Base-by-base conservation (phyloP, 2,888 invertebrate genomes). In the Tetanocera ferruginea region DNA sequence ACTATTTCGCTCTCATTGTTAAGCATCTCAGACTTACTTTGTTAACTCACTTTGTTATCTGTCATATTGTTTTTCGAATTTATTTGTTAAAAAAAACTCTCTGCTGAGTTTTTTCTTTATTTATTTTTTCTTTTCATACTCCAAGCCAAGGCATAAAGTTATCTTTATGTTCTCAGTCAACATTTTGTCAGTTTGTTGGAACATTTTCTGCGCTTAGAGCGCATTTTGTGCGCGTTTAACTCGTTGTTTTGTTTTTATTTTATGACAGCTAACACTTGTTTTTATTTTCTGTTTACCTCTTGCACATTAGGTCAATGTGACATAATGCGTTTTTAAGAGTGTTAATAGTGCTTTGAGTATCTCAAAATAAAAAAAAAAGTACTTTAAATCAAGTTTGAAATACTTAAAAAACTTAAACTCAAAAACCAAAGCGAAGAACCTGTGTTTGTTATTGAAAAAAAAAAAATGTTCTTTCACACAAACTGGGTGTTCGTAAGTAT, bases 401-500 rank as follows among this genome's bases (percentile, higher is more conserved):
- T 5, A 51, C 9, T 23, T 25, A 49, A 43, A 19, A 17, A 43
- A 49, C 14, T 25, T 23, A 17, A 17, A 34, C 11, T 25, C 4
- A 17, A 49, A 69, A 51, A 69, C 57, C 57, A 28, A 69, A 51
- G 19, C 14, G n/a, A n/a, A 64, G 31, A 31, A 19, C 14, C 19
- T 8, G 19, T 8, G 2, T 6, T 9, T n/a, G n/a, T n/a, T n/a
- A n/a, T n/a, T n/a, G n/a, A n/a, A n/a, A n/a, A n/a, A 28, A 69
- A 49, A 51, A 76, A 64, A 76, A 88, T 88, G 88, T 88, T 81
- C 79, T 88, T 83, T 76, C 81, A 86, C 69, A 88, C 88, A 60
- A 87, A 86, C 69, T 88, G 88, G 88, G 84, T 86, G 74, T 88
- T 88, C 84, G 88, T 88, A 85, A 88, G 88, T 88, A 84, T 75